phyloP scores from a whole-genome alignment of 2,797 vertebrate genomes.

The Fistularia tabacaria region DNA sequence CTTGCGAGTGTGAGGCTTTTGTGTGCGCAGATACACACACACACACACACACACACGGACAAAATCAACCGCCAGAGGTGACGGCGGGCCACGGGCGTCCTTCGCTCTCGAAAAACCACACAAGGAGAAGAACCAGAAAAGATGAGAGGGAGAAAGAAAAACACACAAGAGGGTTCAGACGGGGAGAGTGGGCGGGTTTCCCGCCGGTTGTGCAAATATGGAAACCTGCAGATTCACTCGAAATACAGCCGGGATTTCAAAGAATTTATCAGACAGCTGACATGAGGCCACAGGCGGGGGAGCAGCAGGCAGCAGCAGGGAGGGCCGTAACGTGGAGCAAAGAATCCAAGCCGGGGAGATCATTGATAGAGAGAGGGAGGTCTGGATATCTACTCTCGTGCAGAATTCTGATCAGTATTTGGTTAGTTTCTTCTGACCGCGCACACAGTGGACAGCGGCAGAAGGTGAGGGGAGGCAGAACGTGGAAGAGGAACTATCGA shows the following conservation, averaged over 20 bases:
- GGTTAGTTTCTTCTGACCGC: background rate
- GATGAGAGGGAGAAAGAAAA: too few relatives aligned
- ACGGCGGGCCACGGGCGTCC: too few relatives aligned
- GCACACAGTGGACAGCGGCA: too few relatives aligned
- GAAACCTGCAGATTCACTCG: too few relatives aligned
- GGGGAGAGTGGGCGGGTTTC: background rate
- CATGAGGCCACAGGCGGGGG: background rate
- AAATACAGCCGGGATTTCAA: background rate
- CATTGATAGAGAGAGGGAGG: background rate
- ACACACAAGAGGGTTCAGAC: background rate
- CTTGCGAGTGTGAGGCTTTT: conserved; percentile 24
- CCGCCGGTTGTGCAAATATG: too few relatives aligned
- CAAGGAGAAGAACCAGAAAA: too few relatives aligned
- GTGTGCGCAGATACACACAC: too few relatives aligned
- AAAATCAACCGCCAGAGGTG: background rate
- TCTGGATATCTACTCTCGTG: too few relatives aligned
- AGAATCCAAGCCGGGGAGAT: background rate
- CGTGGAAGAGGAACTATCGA: conserved; percentile 45
- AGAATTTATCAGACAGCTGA: background rate
- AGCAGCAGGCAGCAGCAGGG: background rate
- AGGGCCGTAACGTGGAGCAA: background rate
- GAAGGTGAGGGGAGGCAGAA: conserved; percentile 16
- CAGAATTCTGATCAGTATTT: background rate
- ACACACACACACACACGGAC: conserved; percentile 13
- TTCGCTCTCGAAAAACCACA: too few relatives aligned